Base-by-base conservation (phyloP, 2,797 vertebrate genomes). In the Acanthurus leucopareius region DNA sequence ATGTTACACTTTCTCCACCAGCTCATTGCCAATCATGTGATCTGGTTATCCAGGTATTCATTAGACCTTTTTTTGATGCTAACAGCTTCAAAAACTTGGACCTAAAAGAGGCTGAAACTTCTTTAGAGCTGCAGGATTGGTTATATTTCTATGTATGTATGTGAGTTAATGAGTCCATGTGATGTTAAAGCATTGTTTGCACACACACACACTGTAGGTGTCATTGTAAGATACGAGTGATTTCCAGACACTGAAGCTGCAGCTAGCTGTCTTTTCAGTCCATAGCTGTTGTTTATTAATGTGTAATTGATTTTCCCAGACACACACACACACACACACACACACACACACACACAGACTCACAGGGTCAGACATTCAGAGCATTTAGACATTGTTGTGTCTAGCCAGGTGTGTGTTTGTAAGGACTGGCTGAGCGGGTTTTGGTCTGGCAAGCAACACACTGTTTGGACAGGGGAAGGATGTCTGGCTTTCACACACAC, bases 381-480 rank as follows among this genome's bases (percentile, higher is more conserved):
- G 63, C 60, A 60, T 74, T 76, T 78, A 85, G 88, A 86, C 87
- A 67, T 73, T 94, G 91, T 93, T 91, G 79, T 92, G 93, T 91
- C 89, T 92, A 73, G 76, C 69, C 79, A 76, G 56, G 87, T 84
- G 85, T 79, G 74, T 87, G 77, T 9, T 58, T 69, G 5, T 61
- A 63, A 63, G 57, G 73, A 88, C 90, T 9, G 81, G 91, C 75
- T 84, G 74, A 87, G 83, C 91, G 70, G 77, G 91, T 90, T 92
- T 84, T 70, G 59, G 69, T 79, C 79, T 85, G 83, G 82, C 89
- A 90, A 90, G 76, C 49, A 59, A 75, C 79, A 71, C 69, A 67
- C 58, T 82, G 86, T 90, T 91, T 92, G 75, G 65, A 86, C 81
- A 85, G 65, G 72, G 69, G 84, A 70, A 75, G 60, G 72, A 77